Percentiles rank a stretch among this genome's conserved stretches.
These are phyloP conservation scores for Drosophila suzukii DNA, from an alignment of 1,140 invertebrate species.

Conservation along the genomic window DNA sequence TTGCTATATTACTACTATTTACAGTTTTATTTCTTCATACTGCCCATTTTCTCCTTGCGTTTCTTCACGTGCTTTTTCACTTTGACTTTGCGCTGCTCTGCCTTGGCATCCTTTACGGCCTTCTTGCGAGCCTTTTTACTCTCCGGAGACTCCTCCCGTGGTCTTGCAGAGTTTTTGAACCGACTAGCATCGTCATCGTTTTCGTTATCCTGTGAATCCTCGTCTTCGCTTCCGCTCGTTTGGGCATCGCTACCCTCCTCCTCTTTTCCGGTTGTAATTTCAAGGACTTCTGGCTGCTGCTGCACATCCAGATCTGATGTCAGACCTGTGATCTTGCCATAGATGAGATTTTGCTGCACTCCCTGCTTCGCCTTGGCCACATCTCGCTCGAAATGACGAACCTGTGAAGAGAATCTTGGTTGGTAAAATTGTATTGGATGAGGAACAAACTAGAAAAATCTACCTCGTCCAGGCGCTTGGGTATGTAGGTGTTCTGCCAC, in stretches of 20 bases:
- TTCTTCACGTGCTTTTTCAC: constrained; percentile 99
- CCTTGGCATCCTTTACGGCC: constrained; percentile 93
- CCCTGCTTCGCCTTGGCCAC: constrained; percentile 91
- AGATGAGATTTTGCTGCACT: constrained; percentile 90
- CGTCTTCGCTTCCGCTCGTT: constrained; percentile 84
- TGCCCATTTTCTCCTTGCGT: constrained; percentile 89
- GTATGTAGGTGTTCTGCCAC: constrained; percentile 97
- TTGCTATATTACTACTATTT: constrained; percentile 1
- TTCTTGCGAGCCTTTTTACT: constrained; percentile 95
- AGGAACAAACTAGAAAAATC: neutral
- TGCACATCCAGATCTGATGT: constrained; percentile 91
- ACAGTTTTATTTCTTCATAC: constrained; percentile 76
- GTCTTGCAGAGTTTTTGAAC: constrained; percentile 89
- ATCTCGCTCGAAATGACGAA: constrained; percentile 96
- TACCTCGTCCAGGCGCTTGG: constrained; percentile 96
- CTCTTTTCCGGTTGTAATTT: constrained; percentile 5
- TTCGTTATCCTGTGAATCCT: constrained; percentile 67
- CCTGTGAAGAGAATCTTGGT: constrained; percentile 84
- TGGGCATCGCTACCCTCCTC: constrained; percentile 78
- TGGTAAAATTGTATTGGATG: neutral
- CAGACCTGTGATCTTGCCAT: constrained; percentile 93
- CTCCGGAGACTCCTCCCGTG: constrained; percentile 94
- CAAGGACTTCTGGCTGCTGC: constrained; percentile 86
- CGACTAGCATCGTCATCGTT: constrained; percentile 86
- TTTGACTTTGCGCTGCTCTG: constrained; percentile 96